Percentiles rank a stretch among this genome's conserved stretches.
phyloP scores from a whole-genome alignment of 2,797 vertebrate genomes.

The Artibeus jamaicensis region DNA sequence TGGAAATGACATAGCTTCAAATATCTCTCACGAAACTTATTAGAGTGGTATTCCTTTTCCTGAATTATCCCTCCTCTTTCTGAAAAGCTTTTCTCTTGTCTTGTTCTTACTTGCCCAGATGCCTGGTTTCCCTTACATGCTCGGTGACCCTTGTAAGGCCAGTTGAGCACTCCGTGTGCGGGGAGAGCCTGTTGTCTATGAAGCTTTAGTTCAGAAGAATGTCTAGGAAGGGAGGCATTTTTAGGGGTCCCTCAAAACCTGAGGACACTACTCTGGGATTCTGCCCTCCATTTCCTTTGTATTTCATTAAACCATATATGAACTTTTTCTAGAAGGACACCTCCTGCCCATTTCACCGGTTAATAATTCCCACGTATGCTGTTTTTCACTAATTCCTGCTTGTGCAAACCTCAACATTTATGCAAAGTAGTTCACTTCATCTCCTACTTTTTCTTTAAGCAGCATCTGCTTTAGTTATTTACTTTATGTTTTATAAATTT shows the following conservation, averaged over 20 bases:
- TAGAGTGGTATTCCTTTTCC: background rate
- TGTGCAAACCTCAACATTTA: background rate
- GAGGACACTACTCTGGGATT: background rate
- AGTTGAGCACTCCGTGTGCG: background rate
- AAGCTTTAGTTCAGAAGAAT: background rate
- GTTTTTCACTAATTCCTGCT: background rate
- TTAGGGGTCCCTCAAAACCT: background rate
- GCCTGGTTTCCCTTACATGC: background rate
- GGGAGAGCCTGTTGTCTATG: background rate
- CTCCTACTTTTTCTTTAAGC: background rate
- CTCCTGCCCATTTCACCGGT: background rate
- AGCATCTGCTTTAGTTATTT: background rate
- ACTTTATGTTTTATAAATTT: background rate
- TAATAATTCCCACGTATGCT: background rate
- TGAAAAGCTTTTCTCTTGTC: background rate
- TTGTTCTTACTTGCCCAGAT: background rate
- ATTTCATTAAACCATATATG: background rate
- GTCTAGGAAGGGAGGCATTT: background rate
- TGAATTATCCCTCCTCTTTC: background rate
- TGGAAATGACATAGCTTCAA: background rate
- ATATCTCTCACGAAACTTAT: background rate
- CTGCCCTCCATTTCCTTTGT: background rate
- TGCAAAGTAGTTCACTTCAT: background rate
- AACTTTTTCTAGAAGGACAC: background rate
- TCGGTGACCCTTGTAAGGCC: background rate